Evolutionary conservation across 2,113 vertebrate genomes (phyloP).

Genomic region (Nibea coibor): DNA sequence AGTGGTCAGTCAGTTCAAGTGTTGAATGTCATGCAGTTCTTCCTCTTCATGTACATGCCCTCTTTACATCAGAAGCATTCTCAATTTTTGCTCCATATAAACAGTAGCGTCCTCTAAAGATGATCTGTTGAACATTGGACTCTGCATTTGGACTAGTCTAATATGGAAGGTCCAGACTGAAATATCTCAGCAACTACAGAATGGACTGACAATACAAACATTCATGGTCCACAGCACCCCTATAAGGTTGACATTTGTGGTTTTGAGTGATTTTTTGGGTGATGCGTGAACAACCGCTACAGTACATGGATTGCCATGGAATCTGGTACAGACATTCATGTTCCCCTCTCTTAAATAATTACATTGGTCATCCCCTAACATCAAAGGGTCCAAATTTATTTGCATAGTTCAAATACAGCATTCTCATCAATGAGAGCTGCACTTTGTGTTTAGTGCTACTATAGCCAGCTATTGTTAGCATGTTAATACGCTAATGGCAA

Average conservation of each 20-base stretch:
- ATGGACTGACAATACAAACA: not conserved
- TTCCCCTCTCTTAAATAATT: not conserved
- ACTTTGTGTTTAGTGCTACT: not conserved
- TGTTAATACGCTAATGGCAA: not conserved
- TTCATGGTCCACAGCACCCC: not conserved
- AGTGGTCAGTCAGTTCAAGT: not conserved
- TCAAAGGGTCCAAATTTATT: too few species aligned
- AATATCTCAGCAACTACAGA: not conserved
- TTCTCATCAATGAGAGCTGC: not conserved
- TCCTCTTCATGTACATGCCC: not conserved
- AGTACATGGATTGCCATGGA: not conserved
- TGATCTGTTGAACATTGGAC: not conserved
- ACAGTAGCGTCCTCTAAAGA: slow-evolving; percentile 1
- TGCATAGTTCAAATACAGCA: not conserved
- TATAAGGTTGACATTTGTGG: not conserved
- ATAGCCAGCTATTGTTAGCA: not conserved
- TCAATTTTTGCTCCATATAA: not conserved
- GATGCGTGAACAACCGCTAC: not conserved
- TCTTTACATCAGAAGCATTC: not conserved
- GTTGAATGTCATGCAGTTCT: not conserved
- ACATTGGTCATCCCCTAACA: not conserved
- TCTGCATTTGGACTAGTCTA: not conserved
- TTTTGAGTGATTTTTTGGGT: not conserved
- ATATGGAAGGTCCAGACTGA: not conserved
- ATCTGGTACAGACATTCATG: not conserved